Base-by-base conservation (phyloP, 2,797 vertebrate species). In the Echiichthys vipera region DNA sequence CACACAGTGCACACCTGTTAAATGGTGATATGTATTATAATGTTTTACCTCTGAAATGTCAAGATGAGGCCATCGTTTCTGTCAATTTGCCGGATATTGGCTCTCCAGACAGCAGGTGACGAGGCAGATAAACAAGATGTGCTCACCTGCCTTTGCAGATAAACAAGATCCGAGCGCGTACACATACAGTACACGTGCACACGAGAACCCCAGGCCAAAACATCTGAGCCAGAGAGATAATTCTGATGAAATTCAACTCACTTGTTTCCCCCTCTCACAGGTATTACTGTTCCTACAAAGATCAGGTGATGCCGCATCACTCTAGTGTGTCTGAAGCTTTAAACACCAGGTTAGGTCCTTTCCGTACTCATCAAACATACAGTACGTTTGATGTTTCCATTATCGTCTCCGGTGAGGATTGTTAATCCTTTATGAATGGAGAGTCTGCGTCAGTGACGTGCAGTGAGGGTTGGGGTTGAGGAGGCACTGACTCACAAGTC, bases 211-310 rank as follows among this genome's bases (percentile, higher is more conserved):
- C 47, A 8, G 58, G 65, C 61, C 49, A 20, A 73, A 62, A 63
- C 27, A 46, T 69, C 49, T 36, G 2, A 50, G 43, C 34, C 14
- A 22, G 43, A 70, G n/a, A 42, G 70, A 77, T 45, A 20, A 51
- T 30, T 65, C 36, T 67, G 43, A 61, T 45, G 25, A 65, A 51
- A 58, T 73, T 86, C 65, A 69, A 75, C 75, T 58, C n/a, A 40
- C 34, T 66, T 1, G 3, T 58, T 47, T 56, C 39, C 4, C 1
- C 12, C 37, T 30, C 46, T 71, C 62, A 29, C 0, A 55, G 71
- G 47, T 77, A 29, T 29, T 46, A 14, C 0, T 30, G 58, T 77
- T 53, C 43, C 15, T 40, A 69, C 24, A 69, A 36, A 67, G 53
- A 68, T 77, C 64, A 62, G 36, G 83, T 39, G 55, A 10, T 54